phyloP scores from a whole-genome alignment of 2,797 vertebrate species.

The Philypnodon macrostomus region DNA sequence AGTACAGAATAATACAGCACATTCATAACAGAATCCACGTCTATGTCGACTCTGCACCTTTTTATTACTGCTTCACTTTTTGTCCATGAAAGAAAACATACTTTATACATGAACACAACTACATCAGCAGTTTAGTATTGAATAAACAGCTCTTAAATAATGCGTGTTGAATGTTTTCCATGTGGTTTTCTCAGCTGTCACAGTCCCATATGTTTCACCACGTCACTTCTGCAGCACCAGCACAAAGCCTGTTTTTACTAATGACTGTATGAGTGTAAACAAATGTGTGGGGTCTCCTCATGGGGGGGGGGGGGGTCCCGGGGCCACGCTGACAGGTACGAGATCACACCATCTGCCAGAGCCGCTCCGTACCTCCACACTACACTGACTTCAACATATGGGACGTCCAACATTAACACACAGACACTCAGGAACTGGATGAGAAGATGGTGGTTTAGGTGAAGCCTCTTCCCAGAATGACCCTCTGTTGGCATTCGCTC shows the following conservation, averaged over 20 bases:
- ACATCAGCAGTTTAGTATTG: background rate
- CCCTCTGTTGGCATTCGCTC: background rate
- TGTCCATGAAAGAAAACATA: background rate
- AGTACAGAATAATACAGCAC: too few relatives aligned
- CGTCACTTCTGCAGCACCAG: conserved; percentile 45
- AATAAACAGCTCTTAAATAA: background rate
- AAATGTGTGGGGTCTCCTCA: conserved; percentile 55
- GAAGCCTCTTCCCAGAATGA: background rate
- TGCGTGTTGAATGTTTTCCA: conserved; percentile 7
- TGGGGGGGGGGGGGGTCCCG: too few relatives aligned
- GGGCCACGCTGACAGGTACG: conserved; percentile 62
- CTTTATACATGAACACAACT: background rate
- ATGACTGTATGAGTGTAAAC: conserved; percentile 55
- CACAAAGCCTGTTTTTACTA: conserved; percentile 41
- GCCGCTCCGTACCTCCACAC: conserved; percentile 27
- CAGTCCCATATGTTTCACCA: conserved; percentile 19
- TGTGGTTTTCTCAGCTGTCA: conserved; percentile 39
- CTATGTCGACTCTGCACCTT: too few relatives aligned
- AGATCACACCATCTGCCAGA: conserved; percentile 55
- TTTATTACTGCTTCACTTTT: too few relatives aligned
- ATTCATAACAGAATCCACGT: too few relatives aligned
- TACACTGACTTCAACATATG: conserved; percentile 30
- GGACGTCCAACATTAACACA: conserved; percentile 32
- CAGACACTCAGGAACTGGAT: conserved; percentile 16
- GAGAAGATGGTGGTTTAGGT: conserved; percentile 8